Evolutionary conservation across 2,888 invertebrate species (phyloP).

Genomic region (Noctua janthina): DNA sequence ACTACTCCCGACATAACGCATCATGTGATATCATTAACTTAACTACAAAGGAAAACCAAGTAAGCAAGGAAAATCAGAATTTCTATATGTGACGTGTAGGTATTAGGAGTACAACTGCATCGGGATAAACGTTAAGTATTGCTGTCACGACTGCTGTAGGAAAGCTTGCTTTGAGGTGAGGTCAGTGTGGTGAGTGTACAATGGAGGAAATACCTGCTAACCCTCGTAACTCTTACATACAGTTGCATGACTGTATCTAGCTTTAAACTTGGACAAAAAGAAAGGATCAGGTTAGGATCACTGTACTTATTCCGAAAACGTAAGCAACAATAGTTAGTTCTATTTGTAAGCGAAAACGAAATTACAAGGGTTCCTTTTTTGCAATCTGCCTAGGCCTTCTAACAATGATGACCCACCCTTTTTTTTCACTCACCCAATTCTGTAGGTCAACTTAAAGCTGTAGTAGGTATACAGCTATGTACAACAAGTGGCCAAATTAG

Average conservation of each 20-base stretch:
- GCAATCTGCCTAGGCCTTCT: neutral
- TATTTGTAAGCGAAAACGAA: neutral
- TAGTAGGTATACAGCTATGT: neutral
- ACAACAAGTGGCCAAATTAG: constrained; percentile 3
- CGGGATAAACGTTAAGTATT: constrained; percentile 21
- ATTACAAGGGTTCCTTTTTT: neutral
- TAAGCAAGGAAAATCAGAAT: constrained; percentile 16
- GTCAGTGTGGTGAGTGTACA: neutral
- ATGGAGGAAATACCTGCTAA: neutral
- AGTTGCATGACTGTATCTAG: neutral
- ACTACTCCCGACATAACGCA: neutral
- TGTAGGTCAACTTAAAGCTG: neutral
- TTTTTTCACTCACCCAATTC: neutral
- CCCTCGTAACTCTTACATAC: neutral
- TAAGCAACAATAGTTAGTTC: neutral
- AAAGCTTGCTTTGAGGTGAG: constrained; percentile 17
- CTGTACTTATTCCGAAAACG: neutral
- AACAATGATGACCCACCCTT: too few relatives aligned
- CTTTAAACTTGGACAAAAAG: neutral
- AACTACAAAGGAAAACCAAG: constrained; percentile 17
- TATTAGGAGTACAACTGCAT: constrained; percentile 16
- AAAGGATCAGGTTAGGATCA: neutral
- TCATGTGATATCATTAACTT: neutral
- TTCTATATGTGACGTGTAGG: neutral
- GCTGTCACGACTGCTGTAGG: neutral